phyloP scores from a whole-genome alignment of 2,113 vertebrate species.

The Platysternon megacephalum region DNA sequence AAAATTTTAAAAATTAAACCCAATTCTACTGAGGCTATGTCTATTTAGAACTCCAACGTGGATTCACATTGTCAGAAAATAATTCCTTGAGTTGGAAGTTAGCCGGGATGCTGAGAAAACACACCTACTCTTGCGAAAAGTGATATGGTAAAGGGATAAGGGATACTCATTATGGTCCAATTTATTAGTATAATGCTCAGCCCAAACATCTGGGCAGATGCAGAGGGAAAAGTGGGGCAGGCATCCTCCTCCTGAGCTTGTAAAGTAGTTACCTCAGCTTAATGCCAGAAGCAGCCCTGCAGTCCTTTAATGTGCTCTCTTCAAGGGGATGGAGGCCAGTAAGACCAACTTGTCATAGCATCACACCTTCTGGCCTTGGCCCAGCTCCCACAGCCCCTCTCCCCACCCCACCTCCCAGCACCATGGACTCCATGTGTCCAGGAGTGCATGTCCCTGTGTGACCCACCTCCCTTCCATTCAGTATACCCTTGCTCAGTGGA shows the following conservation, averaged over 20 bases:
- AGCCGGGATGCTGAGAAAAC: slow-evolving; percentile 55
- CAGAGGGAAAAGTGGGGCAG: not conserved
- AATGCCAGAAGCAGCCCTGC: not conserved
- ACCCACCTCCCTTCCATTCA: too few species aligned
- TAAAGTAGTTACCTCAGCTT: not conserved
- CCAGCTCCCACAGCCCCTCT: not conserved
- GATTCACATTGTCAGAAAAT: slow-evolving; percentile 65
- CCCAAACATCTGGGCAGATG: not conserved
- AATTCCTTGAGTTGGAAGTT: slow-evolving; percentile 47
- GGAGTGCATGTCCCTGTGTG: not conserved
- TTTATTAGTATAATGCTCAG: not conserved
- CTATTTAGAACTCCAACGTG: slow-evolving; percentile 13
- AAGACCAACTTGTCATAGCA: not conserved
- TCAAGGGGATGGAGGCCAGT: not conserved
- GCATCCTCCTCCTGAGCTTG: not conserved
- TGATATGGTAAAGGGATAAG: slow-evolving; percentile 51
- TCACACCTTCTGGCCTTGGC: not conserved
- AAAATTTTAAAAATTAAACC: slow-evolving; percentile 3
- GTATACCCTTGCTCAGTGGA: too few species aligned
- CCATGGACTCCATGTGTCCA: not conserved
- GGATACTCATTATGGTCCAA: not conserved
- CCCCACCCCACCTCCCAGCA: not conserved
- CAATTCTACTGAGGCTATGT: slow-evolving; percentile 28
- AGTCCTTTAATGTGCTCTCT: not conserved
- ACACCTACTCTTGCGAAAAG: slow-evolving; percentile 36